Evolutionary conservation across 2,113 vertebrate genomes (phyloP).

Genomic region (Lepidiolamprologus cunningtoni): DNA sequence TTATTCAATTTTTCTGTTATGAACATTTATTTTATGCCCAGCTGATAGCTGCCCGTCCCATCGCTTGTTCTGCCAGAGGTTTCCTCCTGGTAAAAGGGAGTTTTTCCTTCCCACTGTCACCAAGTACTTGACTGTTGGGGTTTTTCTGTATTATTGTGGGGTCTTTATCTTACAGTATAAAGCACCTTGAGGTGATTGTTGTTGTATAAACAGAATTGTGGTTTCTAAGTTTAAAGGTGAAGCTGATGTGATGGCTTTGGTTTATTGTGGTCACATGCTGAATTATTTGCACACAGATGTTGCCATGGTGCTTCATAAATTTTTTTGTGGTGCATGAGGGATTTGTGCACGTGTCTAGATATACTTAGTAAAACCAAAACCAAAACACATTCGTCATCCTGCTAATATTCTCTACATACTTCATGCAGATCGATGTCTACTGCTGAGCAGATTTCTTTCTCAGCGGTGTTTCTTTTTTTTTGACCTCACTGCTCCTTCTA

Average conservation of each 20-base stretch:
- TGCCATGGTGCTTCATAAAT: neutral
- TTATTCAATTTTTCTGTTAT: neutral
- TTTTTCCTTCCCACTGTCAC: neutral
- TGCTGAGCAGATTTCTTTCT: neutral
- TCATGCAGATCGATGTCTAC: neutral
- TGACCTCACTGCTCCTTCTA: slow-evolving; percentile 9
- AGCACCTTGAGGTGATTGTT: neutral
- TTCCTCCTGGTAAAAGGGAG: neutral
- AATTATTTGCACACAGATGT: neutral
- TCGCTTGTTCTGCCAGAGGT: neutral
- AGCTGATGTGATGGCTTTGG: neutral
- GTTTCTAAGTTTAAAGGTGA: neutral
- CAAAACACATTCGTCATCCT: fast-evolving
- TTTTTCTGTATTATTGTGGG: neutral
- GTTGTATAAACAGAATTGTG: neutral
- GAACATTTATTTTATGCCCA: neutral
- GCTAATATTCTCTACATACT: neutral
- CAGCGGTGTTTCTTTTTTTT: neutral
- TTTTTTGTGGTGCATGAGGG: neutral
- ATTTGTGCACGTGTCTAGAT: neutral
- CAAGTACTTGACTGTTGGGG: neutral
- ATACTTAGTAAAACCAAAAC: neutral
- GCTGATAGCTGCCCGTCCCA: neutral
- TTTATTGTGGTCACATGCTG: neutral
- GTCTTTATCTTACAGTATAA: neutral